These are phyloP conservation scores for Conus canariensis DNA, from an alignment of 2,888 invertebrate genomes.

Conservation along the genomic window DNA sequence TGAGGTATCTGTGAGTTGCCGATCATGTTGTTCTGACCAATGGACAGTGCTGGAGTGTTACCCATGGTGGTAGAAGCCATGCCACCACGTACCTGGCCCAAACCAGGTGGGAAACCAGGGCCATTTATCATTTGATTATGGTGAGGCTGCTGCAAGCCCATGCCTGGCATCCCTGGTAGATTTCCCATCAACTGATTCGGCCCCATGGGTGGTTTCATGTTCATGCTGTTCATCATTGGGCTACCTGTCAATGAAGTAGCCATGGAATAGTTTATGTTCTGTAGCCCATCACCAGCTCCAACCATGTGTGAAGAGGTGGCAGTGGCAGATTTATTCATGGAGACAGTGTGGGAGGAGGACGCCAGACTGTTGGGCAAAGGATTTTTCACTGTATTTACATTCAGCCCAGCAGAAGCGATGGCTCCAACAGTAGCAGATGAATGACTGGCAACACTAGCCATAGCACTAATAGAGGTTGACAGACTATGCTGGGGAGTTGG, in stretches of 20 bases:
- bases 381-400: slow-evolving; percentile 70
- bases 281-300: slow-evolving; percentile 40
- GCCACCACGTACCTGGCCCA: slow-evolving; percentile 55
- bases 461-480: slow-evolving; percentile 80
- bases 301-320: slow-evolving; percentile 49
- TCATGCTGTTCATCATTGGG: slow-evolving; percentile 48
- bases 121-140: slow-evolving; percentile 75
- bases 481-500: slow-evolving; percentile 63
- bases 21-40: slow-evolving; percentile 54
- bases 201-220: slow-evolving; percentile 49
- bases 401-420: slow-evolving; percentile 52
- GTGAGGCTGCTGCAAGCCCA: slow-evolving; percentile 54
- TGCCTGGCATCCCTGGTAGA: slow-evolving; percentile 53
- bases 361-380: slow-evolving; percentile 70
- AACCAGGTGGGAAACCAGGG: slow-evolving; percentile 68
- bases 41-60: slow-evolving; percentile 56
- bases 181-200: slow-evolving; percentile 57
- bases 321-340: slow-evolving; percentile 49
- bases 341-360: slow-evolving; percentile 69
- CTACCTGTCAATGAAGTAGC: slow-evolving; percentile 46
- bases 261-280: slow-evolving; percentile 47
- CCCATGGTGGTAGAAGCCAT: slow-evolving; percentile 56
- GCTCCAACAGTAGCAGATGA: slow-evolving; percentile 46
- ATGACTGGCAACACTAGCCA: slow-evolving; percentile 58
- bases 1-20: slow-evolving; percentile 59